These are phyloP conservation scores for Chaetogeoica ovagalla DNA, from an alignment of 2,888 invertebrate species.

Conservation along the genomic window DNA sequence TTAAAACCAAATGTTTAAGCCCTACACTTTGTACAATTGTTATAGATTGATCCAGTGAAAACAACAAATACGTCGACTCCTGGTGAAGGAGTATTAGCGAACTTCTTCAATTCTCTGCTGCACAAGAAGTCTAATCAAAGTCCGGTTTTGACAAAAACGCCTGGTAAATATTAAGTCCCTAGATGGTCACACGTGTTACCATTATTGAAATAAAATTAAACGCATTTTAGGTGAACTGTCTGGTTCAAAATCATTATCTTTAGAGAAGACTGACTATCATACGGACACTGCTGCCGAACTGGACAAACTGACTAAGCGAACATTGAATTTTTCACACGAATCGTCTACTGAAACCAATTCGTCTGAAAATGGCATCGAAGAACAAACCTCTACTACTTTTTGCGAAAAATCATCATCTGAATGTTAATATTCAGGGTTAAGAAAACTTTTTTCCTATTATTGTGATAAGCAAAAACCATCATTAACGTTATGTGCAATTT, in stretches of 20 bases:
- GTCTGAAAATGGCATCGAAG: conserved; percentile 1
- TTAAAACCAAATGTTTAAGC: no score
- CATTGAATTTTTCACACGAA: conserved; percentile 55
- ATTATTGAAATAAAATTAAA: not conserved
- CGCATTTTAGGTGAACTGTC: conserved; percentile 19
- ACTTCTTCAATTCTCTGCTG: conserved; percentile 96
- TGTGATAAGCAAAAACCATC: conserved; percentile 32
- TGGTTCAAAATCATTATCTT: conserved; percentile 33
- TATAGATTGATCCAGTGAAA: conserved; percentile 64
- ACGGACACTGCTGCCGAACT: conserved; percentile 91
- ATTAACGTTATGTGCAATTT: conserved; percentile 40
- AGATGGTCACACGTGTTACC: not conserved
- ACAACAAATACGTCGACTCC: conserved; percentile 69
- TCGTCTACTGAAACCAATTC: conserved; percentile 19
- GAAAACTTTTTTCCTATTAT: conserved; percentile 34
- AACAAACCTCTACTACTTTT: conserved; percentile 28
- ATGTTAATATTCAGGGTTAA: conserved; percentile 15
- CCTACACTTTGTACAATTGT: no score
- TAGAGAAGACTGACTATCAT: conserved; percentile 67
- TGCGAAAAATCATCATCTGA: conserved; percentile 40
- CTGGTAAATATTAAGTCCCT: conserved; percentile 57
- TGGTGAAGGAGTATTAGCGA: conserved; percentile 92
- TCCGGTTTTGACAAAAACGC: conserved; percentile 64
- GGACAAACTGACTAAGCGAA: conserved; percentile 80
- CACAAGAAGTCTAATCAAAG: conserved; percentile 83